Base-by-base conservation (phyloP, 2,888 invertebrate species). In the Tuta absoluta region DNA sequence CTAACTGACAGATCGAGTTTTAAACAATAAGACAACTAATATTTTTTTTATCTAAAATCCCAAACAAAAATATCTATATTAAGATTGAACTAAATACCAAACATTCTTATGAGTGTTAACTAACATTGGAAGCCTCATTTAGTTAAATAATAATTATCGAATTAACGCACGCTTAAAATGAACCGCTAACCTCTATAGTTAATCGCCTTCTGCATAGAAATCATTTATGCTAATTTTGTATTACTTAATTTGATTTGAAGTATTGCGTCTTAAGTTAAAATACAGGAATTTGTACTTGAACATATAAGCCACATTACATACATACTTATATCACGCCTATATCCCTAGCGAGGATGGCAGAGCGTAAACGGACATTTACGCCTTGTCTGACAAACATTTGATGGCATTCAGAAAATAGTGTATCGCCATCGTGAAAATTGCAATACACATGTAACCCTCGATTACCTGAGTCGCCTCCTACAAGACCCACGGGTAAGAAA, bases 81-180 rank as follows among this genome's bases (percentile, higher is more conserved):
- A 33, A 56, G 33, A 56, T 56, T 56, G 28, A 56, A 56, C 56
- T 28, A 33, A 56, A 33, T 33, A 17, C 56, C 7, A 53, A 53
- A 53, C 23, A 53, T 53, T 53, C 28, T 24, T 56, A 33, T n/a
- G 10, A 12, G 17, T 28, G 24, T 41, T 24, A 24, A n/a, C 45
- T 45, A 60, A 60, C 60, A n/a, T 24, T 45, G 41, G 19, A 45
- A 59, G 33, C 2, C n/a, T 28, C 28, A 56, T 23, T 60, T 60
- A 38, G 17, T 38, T 24, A 37, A 58, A 38, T 58, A 58, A 38
- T 58, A 19, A 38, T 58, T 58, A 58, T 58, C 37, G 21, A 58
- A 58, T 58, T 58, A 58, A 2, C 38, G 38, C 58, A 58, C 56
- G 37, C 19, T 58, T 38, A 58, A n/a, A 38, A 21, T 38, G 58